Conservation (phyloP, 2,113 vertebrate genomes). For the Psilopogon haemacephalus region DNA sequence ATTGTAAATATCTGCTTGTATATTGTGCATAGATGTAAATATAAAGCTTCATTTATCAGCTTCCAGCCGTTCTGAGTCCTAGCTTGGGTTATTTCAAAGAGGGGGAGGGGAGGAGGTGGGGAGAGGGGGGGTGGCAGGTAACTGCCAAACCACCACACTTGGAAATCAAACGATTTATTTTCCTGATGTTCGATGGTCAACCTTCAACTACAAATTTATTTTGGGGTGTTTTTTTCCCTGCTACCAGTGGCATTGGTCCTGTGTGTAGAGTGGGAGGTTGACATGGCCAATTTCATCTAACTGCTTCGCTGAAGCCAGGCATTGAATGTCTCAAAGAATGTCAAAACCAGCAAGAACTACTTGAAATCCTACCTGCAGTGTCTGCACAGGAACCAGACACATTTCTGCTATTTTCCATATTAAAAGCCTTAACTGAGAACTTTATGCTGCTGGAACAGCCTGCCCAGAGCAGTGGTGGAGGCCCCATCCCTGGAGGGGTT, state of each 20-base stretch:
- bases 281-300: not conserved
- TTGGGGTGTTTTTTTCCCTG: not conserved
- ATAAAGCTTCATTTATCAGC: too few species aligned
- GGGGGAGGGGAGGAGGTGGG: too few species aligned
- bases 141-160: too few species aligned
- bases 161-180: not conserved
- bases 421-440: not conserved
- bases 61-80: too few species aligned
- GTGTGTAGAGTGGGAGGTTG: fast-evolving
- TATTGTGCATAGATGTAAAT: too few species aligned
- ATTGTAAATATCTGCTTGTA: too few species aligned
- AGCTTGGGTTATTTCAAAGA: too few species aligned
- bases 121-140: too few species aligned
- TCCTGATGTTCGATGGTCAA: not conserved
- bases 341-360: not conserved
- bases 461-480: too few species aligned
- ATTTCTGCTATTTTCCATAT: not conserved
- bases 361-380: not conserved
- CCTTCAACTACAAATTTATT: not conserved
- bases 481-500: too few species aligned
- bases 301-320: not conserved
- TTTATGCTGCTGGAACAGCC: not conserved
- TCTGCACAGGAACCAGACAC: not conserved
- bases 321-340: not conserved
- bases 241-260: not conserved